Base-by-base conservation (phyloP, 2,888 invertebrate genomes). In the Agrochola litura region DNA sequence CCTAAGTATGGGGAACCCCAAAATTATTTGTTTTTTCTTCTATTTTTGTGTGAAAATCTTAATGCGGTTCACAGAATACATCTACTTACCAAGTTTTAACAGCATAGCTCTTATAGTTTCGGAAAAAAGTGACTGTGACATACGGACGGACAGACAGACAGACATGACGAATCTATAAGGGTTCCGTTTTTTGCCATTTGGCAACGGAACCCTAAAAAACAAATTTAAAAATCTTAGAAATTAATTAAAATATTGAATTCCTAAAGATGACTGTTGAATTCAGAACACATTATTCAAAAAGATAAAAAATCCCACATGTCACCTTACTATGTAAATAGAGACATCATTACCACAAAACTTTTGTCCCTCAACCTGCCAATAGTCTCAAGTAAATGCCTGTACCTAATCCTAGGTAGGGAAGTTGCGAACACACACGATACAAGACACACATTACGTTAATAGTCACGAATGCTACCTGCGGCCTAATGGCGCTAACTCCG, bases 381-480 rank as follows among this genome's bases (percentile, higher is more conserved):
- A 49, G 49, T 60, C 60, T 19, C 12, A 58, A 64, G 69, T 73
- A 70, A 67, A 83, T 79, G 22, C 37, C 65, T 60, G 69, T 64
- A 70, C 10, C 46, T 73, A 67, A 73, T 41, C 70, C 63, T 66
- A 60, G 49, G 64, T 46, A 67, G 60, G 30, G 68, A 68, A 64
- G 68, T 70, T 14, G 63, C 66, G 66, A 72, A 84, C 82, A 81
- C 84, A 81, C 82, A 79, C 76, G 79, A 80, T 87, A 88, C 85
- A 86, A 77, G 79, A 73, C 77, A 82, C 82, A 86, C 86, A 88
- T 88, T 81, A 77, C 79, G 76, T 88, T 88, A 89, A 87, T 89
- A 91, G 90, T 92, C 92, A 92, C 91, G 92, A 92, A 77, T 77
- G 88, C 89, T 91, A 89, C 91, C 90, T 87, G 88, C 68, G 89